phyloP scores from a whole-genome alignment of 2,113 vertebrate genomes.

The Phyllostomus hastatus region DNA sequence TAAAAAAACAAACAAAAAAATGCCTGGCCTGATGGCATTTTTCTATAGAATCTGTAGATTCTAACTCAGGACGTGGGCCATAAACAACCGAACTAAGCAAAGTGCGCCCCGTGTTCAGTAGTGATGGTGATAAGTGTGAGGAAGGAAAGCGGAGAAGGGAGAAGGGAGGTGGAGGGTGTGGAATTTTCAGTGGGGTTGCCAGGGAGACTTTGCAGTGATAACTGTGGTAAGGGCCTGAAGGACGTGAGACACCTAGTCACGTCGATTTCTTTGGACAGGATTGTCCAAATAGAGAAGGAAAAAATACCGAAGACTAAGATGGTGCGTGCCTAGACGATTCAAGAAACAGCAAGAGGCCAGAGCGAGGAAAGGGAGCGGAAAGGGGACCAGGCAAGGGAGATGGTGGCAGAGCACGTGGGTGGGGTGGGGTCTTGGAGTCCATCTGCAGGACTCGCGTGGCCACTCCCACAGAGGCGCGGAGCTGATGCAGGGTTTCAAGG shows the following conservation, averaged over 20 bases:
- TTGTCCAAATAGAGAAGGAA: background rate
- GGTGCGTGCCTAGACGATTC: background rate
- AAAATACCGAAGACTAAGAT: background rate
- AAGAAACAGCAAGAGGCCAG: background rate
- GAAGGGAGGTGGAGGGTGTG: background rate
- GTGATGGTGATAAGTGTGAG: background rate
- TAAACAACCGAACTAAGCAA: background rate
- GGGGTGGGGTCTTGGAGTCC: background rate
- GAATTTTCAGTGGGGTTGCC: background rate
- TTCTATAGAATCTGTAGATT: too few species aligned
- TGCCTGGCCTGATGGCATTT: background rate
- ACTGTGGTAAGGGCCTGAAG: background rate
- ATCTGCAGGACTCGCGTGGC: too few species aligned
- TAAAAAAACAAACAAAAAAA: background rate
- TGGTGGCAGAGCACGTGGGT: accelerated
- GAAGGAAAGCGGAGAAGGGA: background rate
- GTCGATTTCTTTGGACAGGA: background rate
- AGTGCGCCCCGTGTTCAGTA: background rate
- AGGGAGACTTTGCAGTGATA: background rate
- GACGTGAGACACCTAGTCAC: background rate
- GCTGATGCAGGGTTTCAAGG: background rate
- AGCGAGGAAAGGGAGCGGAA: background rate
- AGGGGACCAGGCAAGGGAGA: accelerated
- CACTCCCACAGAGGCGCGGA: background rate
- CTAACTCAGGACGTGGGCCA: background rate